These are phyloP conservation scores for Acyrthosiphon pisum DNA, from an alignment of 1,140 invertebrate species.

Conservation along the genomic window DNA sequence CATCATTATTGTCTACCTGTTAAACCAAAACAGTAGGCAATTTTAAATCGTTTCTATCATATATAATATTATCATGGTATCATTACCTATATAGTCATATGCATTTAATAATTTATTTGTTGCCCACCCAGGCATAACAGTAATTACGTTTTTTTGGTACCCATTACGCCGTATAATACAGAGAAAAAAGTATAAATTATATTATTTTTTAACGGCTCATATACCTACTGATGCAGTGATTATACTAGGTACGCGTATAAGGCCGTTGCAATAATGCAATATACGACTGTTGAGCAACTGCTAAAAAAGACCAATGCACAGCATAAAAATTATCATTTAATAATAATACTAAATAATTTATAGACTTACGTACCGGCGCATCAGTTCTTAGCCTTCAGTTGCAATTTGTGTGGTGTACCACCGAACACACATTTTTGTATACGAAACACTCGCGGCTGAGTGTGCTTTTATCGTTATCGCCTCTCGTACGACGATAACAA, in stretches of 20 bases:
- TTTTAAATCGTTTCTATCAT: background rate
- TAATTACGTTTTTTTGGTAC: background rate
- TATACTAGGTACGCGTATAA: background rate
- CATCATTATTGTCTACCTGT: background rate
- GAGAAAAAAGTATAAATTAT: no score
- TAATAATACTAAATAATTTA: background rate
- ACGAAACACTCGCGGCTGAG: background rate
- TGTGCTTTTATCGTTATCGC: background rate
- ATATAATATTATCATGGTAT: background rate
- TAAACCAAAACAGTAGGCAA: background rate
- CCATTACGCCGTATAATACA: no score
- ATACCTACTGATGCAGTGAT: background rate
- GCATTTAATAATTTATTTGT: background rate
- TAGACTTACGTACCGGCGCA: background rate
- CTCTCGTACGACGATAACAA: background rate
- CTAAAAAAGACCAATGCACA: background rate
- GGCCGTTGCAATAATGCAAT: fast-evolving
- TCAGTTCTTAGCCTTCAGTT: background rate
- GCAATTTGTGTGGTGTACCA: background rate
- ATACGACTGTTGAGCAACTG: background rate
- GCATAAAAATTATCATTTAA: background rate
- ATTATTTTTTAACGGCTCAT: background rate
- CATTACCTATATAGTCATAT: background rate
- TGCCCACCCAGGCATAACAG: background rate
- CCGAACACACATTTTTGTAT: background rate